Evolutionary conservation across 2,888 invertebrate species (phyloP), one percentile per base, ranked within the genome.

Genomic region (Tachina fera): DNA sequence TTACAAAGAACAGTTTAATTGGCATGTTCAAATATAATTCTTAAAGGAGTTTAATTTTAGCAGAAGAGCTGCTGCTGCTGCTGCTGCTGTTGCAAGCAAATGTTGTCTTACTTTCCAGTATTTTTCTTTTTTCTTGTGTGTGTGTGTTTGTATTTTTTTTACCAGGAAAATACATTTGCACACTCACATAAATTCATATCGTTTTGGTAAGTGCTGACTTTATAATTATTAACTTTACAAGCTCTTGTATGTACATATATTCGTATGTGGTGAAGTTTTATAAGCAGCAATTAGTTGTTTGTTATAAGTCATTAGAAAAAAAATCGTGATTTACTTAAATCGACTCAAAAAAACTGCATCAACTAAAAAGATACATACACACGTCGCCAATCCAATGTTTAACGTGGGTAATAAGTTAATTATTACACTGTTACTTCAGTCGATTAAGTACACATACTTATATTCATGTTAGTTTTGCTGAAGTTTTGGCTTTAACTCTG

Each of bases 1-100:
- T 79, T 86, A 71, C 71, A 83, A 87, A 85, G 71, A 83, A 85
- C 83, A 70, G 74, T 87, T 87, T 87, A 87, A 87, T 85, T 87
- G 87, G 87, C 85, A 83, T 87, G 87, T 84, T 82, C 78, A 87
- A 87, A 81, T 82, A 82, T 74, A 83, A 84, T 79, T 79, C 76
- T 68, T 84, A 76, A 76, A 81, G 63, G 58, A 67, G 60, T 71
- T 56, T n/a, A 61, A 56, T 43, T 86, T 47, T 41, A 47, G 51
- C 6, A 31, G 6, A 31, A 31, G 31, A 31, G 31, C 31, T 31
- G 31, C 31, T 31, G 31, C 31, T 31, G 31, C 31, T 6, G 31
- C 31, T 60, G 49, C 58, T 67, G 60, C 53, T 70, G 63, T 31
- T 67, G 68, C 67, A 76, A 76, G 68, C 67, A 76, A 76, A 56